A percentile compares a stretch with the other conserved stretches of the same genome.
These are phyloP conservation scores for Noctua pronuba DNA, from an alignment of 2,888 invertebrate genomes.

Conservation along the genomic window DNA sequence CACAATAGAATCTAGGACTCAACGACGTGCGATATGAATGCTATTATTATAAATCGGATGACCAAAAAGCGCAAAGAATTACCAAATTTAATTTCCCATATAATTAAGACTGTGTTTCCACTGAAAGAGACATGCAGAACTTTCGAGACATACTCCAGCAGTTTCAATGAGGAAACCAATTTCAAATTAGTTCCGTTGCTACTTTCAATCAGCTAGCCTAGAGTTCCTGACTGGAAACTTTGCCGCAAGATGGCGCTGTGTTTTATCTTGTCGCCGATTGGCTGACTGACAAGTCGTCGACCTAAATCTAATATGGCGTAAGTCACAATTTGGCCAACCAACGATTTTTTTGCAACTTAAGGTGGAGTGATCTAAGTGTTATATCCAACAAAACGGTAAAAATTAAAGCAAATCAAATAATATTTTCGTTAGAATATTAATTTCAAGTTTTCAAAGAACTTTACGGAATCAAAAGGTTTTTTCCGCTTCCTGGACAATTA, in stretches of 20 bases:
- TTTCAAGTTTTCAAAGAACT: too few relatives aligned
- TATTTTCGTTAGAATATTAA: too few relatives aligned
- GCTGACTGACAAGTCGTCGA: not conserved
- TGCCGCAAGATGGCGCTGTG: not conserved
- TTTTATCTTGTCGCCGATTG: not conserved
- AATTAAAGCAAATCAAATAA: too few relatives aligned
- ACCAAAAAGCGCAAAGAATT: constrained; percentile 49
- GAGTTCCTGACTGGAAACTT: too few relatives aligned
- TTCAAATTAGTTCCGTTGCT: not conserved
- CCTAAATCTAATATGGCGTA: too few relatives aligned
- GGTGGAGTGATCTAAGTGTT: too few relatives aligned
- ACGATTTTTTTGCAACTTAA: too few relatives aligned
- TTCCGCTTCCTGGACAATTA: too few relatives aligned
- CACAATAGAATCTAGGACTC: constrained; percentile 46
- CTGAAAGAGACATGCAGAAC: constrained; percentile 10
- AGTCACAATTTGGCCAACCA: too few relatives aligned
- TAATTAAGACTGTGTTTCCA: constrained; percentile 30
- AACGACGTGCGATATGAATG: constrained; percentile 41
- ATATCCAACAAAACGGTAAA: too few relatives aligned
- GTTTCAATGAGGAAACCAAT: not conserved
- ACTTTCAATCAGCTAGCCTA: too few relatives aligned
- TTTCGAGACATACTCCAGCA: not conserved
- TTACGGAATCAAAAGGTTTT: too few relatives aligned
- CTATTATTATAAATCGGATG: constrained; percentile 47
- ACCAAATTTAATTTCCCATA: constrained; percentile 5